Base-by-base conservation (phyloP, 2,888 invertebrate genomes). In the Pachycephus smyrnensis region DNA sequence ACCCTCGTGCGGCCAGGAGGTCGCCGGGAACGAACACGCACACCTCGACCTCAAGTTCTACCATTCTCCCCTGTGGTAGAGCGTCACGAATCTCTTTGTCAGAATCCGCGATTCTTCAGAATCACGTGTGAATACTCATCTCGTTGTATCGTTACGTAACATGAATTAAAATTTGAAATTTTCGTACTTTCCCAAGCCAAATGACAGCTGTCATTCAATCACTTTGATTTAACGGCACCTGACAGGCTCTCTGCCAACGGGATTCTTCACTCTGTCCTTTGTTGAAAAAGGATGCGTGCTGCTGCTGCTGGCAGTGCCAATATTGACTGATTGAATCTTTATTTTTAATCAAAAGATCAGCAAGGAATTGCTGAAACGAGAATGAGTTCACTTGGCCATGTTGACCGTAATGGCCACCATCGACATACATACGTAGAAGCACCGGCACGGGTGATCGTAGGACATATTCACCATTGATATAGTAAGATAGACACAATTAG, bases 31-130 rank as follows among this genome's bases (percentile, higher is more conserved):
- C 79, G 92, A 92, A 80, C 79, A 88, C 69, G 95, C 95, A 73
- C 95, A 94, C 90, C 94, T 96, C 85, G 96, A 96, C 92, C 93
- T 96, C 73, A 96, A 96, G 89, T 96, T 95, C 92, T 95, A 95
- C 91, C 96, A 96, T 91, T 96, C 95, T 86, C 95, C 94, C 85
- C 92, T 96, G 86, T 96, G 96, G 96, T 96, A 95, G 89, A 87
- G 2, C 55, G 6, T 9, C 2, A 55, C 9, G 23, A 55, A 55
- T 55, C n/a, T 9, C 55, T 55, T 55, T 9, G 23, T 55, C 55
- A 55, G 23, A 35, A 35, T 35, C 4, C 35, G 35, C 6, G 35
- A 35, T 35, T 35, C 35, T 9, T 35, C 35, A 35, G 35, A 55
- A 55, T 55, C 55, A 55, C 55, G 55, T 55, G 55, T 55, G 23